phyloP scores from a whole-genome alignment of 2,113 vertebrate species.

The Vulpes vulpes region DNA sequence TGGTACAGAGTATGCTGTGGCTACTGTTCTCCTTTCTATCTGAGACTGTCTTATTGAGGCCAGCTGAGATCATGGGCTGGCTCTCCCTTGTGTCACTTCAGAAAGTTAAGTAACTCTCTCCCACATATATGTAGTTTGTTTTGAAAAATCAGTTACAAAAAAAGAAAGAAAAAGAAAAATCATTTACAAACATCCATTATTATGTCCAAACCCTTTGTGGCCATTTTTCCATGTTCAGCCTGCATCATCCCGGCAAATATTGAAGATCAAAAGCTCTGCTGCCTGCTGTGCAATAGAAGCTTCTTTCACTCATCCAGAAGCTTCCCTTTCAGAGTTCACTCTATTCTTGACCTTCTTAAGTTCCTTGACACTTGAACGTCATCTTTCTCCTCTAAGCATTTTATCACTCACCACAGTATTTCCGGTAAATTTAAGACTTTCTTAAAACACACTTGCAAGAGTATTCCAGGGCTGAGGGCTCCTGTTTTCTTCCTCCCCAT shows the following conservation, averaged over 20 bases:
- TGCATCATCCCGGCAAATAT: neutral
- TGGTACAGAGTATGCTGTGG: neutral
- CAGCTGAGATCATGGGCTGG: too few species aligned
- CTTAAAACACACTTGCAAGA: neutral
- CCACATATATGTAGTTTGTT: neutral
- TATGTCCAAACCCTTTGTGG: neutral
- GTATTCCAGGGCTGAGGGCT: neutral
- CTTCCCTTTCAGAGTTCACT: neutral
- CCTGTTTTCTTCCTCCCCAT: neutral
- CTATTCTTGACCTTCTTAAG: neutral
- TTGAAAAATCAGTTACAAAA: neutral
- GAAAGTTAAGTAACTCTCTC: neutral
- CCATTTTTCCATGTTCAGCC: neutral
- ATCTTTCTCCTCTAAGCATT: neutral
- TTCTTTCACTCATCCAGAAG: neutral
- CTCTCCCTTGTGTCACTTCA: neutral
- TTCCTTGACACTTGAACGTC: neutral
- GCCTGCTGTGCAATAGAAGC: neutral
- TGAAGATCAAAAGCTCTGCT: neutral
- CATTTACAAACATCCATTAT: neutral
- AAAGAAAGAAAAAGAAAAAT: too few species aligned
- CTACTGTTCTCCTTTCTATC: neutral
- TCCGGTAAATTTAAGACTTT: neutral
- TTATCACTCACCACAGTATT: neutral
- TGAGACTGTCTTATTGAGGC: neutral